Evolutionary conservation across 2,113 vertebrate species (phyloP).

Genomic region (Catagonus wagneri): DNA sequence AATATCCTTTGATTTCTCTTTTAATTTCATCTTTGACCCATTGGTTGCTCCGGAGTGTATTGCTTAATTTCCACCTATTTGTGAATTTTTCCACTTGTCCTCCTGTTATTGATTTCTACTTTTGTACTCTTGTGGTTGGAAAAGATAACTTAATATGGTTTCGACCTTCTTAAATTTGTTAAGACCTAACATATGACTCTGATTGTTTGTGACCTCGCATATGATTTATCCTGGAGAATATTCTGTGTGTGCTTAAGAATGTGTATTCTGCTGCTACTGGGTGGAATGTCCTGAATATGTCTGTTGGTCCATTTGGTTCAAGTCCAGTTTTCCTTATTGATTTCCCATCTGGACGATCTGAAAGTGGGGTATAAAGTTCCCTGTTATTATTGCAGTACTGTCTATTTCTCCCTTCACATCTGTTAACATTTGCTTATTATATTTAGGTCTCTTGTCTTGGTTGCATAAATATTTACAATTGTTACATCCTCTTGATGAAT

Average conservation of each 20-base stretch:
- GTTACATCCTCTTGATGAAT: neutral
- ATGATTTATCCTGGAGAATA: neutral
- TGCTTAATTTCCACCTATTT: neutral
- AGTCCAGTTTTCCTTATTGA: neutral
- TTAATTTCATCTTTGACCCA: neutral
- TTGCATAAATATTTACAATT: neutral
- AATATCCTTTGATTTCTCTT: neutral
- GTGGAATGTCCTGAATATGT: neutral
- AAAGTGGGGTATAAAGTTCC: neutral
- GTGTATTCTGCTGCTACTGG: neutral
- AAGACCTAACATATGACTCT: neutral
- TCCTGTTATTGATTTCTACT: neutral
- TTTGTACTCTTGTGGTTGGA: neutral
- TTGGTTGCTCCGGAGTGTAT: neutral
- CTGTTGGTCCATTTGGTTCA: neutral
- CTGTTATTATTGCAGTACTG: fast-evolving
- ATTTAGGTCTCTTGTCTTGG: neutral
- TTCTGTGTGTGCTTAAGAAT: neutral
- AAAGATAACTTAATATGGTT: neutral
- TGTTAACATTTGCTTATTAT: neutral
- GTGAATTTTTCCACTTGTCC: neutral
- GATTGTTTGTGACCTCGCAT: neutral
- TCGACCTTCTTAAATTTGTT: neutral
- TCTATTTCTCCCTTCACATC: neutral
- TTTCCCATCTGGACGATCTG: neutral